Evolutionary conservation across 1,140 invertebrate species (phyloP).

Genomic region (Pseudomyrmex concolor): DNA sequence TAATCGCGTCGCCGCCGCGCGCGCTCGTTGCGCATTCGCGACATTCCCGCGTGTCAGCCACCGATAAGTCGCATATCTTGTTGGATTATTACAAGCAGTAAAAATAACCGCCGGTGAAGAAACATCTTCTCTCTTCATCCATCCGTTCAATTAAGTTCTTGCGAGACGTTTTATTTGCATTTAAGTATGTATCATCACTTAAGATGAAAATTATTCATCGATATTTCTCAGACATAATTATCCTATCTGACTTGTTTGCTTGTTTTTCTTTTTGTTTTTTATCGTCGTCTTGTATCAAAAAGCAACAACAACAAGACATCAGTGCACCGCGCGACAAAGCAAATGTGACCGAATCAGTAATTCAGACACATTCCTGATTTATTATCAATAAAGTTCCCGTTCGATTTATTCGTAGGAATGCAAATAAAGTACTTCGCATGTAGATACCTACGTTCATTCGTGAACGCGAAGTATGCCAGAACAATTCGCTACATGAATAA

Average conservation of each 20-base stretch:
- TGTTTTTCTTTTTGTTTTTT: too few species aligned
- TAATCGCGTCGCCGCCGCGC: background rate
- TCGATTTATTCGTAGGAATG: background rate
- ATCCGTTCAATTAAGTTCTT: too few species aligned
- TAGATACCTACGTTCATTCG: background rate
- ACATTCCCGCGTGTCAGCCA: slow-evolving; percentile 29
- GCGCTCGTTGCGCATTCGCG: slow-evolving; percentile 30
- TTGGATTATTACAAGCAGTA: background rate
- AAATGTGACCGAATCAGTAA: too few species aligned
- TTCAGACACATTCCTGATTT: too few species aligned
- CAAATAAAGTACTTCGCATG: background rate
- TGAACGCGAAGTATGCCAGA: background rate
- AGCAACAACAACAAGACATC: too few species aligned
- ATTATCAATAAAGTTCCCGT: background rate
- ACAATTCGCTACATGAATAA: background rate
- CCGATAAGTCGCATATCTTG: background rate
- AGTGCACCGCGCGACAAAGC: too few species aligned
- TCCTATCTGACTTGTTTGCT: too few species aligned
- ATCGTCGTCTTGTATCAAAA: too few species aligned
- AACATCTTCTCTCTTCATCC: background rate
- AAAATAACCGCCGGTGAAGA: background rate
- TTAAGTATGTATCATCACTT: background rate
- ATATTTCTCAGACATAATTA: background rate
- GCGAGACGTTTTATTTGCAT: background rate
- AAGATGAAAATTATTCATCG: background rate